These are phyloP conservation scores for Mylabris phalerata DNA, from an alignment of 1,140 invertebrate species.

Conservation along the genomic window DNA sequence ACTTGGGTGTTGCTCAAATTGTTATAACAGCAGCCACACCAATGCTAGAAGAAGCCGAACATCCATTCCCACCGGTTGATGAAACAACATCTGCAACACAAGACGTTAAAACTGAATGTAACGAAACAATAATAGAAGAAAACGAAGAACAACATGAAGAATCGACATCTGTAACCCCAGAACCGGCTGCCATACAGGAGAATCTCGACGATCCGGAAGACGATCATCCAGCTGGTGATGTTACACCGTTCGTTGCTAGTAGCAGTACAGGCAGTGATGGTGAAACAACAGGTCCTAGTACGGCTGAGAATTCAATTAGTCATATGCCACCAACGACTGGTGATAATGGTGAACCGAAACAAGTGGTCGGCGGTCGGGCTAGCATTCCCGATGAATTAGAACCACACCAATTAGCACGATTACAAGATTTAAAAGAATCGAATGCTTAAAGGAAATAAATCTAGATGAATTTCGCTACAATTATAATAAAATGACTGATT, in stretches of 20 bases:
- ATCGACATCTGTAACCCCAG: constrained; percentile 11
- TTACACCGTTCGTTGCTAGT: constrained; percentile 50
- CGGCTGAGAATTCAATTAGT: constrained; percentile 53
- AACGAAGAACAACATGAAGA: constrained; percentile 36
- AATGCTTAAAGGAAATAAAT: constrained; percentile 58
- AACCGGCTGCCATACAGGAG: constrained; percentile 28
- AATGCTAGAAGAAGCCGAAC: constrained; percentile 71
- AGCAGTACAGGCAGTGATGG: constrained; percentile 55
- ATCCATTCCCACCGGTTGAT: constrained; percentile 54
- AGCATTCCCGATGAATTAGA: constrained; percentile 80
- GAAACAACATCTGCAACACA: constrained; percentile 28
- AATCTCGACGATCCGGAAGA: constrained; percentile 22
- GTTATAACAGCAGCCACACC: constrained; percentile 85
- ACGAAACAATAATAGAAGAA: constrained; percentile 26
- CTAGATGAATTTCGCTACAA: not conserved
- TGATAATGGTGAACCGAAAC: constrained; percentile 49
- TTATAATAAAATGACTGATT: too few relatives aligned
- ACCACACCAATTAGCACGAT: constrained; percentile 72
- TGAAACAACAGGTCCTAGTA: constrained; percentile 53
- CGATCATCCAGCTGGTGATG: constrained; percentile 47
- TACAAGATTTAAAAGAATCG: constrained; percentile 80
- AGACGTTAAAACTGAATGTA: not conserved
- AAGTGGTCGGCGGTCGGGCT: constrained; percentile 62
- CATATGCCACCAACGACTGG: constrained; percentile 32
- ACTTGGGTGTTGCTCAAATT: constrained; percentile 74